Conservation (phyloP, 1,140 invertebrate species). For the Ceratina calcarata region DNA sequence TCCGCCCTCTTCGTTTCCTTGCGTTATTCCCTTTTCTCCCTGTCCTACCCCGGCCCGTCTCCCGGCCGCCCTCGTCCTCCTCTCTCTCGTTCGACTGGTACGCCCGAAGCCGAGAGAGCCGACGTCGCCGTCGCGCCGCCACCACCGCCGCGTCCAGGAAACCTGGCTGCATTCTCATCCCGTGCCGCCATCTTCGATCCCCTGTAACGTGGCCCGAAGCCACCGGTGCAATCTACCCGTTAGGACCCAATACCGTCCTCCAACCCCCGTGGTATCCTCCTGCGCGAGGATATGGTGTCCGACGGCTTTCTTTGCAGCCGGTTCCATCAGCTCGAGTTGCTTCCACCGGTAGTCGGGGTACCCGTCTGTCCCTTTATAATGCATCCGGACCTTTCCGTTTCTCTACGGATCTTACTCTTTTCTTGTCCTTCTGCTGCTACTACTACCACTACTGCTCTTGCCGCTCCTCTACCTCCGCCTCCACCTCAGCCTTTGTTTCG, state of each 20-base stretch:
- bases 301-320: slow-evolving; percentile 38
- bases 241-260: slow-evolving; percentile 45
- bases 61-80: slow-evolving; percentile 10
- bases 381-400: slow-evolving; percentile 38
- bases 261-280: neutral
- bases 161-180: slow-evolving; percentile 44
- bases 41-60: slow-evolving; percentile 16
- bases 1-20: slow-evolving; percentile 39
- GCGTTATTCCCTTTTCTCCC: slow-evolving; percentile 31
- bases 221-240: slow-evolving; percentile 50
- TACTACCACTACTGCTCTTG: too few species aligned
- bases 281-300: slow-evolving; percentile 35
- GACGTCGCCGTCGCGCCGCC: too few species aligned
- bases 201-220: slow-evolving; percentile 45
- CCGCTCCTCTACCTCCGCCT: neutral
- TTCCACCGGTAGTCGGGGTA: neutral
- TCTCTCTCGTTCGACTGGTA: slow-evolving; percentile 13
- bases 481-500: neutral
- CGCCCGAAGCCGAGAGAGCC: slow-evolving; percentile 17
- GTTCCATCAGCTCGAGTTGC: slow-evolving; percentile 42
- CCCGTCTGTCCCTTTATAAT: slow-evolving; percentile 39
- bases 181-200: slow-evolving; percentile 54
- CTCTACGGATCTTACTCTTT: slow-evolving; percentile 31
- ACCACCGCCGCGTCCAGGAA: slow-evolving; percentile 7
- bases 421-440: neutral